Percentiles rank a stretch among this genome's conserved stretches.
These are phyloP conservation scores for Tapera naevia DNA, from an alignment of 2,797 vertebrate genomes.

Conservation along the genomic window DNA sequence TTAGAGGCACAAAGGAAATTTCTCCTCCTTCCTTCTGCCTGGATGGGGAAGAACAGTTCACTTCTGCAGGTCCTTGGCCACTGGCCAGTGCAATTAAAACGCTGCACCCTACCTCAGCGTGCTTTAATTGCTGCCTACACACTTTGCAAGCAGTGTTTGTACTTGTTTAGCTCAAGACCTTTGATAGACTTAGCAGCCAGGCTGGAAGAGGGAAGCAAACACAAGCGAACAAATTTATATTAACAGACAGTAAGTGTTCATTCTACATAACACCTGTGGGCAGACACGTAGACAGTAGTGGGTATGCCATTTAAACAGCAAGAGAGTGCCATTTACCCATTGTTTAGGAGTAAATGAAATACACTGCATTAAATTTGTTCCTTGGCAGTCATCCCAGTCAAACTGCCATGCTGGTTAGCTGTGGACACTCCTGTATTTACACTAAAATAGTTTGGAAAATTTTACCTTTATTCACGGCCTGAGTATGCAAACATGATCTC, in stretches of 20 bases:
- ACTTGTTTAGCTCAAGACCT: background rate
- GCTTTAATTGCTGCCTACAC: background rate
- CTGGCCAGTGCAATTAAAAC: background rate
- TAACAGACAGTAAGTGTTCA: background rate
- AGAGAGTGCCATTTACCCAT: background rate
- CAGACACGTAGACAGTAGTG: slow-evolving; percentile 37
- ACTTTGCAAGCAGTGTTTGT: background rate
- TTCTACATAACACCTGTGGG: slow-evolving; percentile 26
- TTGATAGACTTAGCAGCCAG: background rate
- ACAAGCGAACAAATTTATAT: background rate
- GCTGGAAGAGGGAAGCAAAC: slow-evolving; percentile 22
- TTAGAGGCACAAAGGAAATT: background rate
- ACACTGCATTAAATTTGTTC: background rate
- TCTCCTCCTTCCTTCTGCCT: background rate
- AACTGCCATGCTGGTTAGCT: background rate
- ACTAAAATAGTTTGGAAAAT: slow-evolving; percentile 14
- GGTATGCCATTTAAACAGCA: background rate
- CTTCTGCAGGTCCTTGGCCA: background rate
- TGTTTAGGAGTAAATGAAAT: slow-evolving; percentile 11
- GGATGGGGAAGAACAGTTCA: background rate
- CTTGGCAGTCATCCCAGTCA: slow-evolving; percentile 22
- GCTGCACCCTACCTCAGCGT: background rate
- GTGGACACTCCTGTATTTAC: background rate
- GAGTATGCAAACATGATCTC: background rate
- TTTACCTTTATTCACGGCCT: background rate